These are phyloP conservation scores for Drosophila demipolita DNA, from an alignment of 2,888 invertebrate species.

Conservation along the genomic window DNA sequence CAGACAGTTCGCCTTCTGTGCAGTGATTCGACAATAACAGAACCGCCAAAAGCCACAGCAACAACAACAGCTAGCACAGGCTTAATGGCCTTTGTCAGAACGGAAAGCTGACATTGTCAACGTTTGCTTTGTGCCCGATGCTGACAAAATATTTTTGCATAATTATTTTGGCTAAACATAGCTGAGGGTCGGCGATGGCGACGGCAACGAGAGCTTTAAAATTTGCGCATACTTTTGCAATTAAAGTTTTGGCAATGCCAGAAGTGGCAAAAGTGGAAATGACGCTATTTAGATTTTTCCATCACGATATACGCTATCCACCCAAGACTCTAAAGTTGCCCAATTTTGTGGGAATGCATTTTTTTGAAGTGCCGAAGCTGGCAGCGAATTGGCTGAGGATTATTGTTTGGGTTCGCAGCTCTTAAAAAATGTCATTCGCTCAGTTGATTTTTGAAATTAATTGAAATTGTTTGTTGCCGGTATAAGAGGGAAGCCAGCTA, in stretches of 20 bases:
- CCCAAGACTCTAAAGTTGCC: conserved; percentile 42
- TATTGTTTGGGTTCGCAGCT: conserved; percentile 29
- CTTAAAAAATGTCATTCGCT: conserved; percentile 46
- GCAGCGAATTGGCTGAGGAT: conserved; percentile 40
- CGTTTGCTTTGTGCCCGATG: conserved; percentile 36
- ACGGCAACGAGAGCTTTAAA: not conserved
- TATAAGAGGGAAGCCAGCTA: conserved; percentile 38
- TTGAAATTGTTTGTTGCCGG: conserved; percentile 65
- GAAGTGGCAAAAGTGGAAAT: conserved; percentile 34
- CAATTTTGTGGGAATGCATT: conserved; percentile 51
- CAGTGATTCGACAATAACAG: conserved; percentile 33
- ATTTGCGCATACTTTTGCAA: conserved; percentile 55
- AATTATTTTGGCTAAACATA: conserved; percentile 57
- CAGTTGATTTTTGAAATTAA: conserved; percentile 72
- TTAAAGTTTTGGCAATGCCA: conserved; percentile 60
- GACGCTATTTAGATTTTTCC: conserved; percentile 64
- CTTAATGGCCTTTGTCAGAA: conserved; percentile 38
- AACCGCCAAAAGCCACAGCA: conserved; percentile 1
- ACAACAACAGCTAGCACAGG: conserved; percentile 7
- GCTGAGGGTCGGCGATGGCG: not conserved
- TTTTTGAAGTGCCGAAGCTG: conserved; percentile 3
- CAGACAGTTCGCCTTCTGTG: conserved; percentile 39
- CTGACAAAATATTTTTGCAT: conserved; percentile 66
- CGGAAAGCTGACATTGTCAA: conserved; percentile 18
- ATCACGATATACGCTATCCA: conserved; percentile 35